Percentiles rank a stretch among this genome's conserved stretches.
Conservation (phyloP, 1,140 invertebrate genomes). For the Cotesia vestalis region DNA sequence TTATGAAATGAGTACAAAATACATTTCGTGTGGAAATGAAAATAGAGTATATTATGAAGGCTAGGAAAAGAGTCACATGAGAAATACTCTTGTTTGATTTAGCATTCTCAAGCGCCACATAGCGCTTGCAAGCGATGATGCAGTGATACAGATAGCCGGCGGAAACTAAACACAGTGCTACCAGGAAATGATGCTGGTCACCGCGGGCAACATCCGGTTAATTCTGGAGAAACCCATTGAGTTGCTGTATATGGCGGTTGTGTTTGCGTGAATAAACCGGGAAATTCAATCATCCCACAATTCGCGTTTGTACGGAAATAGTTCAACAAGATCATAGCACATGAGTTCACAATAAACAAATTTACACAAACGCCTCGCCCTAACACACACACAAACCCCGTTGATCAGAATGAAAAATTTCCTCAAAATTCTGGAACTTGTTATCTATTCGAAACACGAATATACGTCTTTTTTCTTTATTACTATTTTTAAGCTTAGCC, state of each 20-base stretch:
- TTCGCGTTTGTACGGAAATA: constrained; percentile 31
- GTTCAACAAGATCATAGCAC: constrained; percentile 5
- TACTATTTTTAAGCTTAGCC: too few species aligned
- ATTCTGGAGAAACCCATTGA: constrained; percentile 7
- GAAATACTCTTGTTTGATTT: constrained; percentile 38
- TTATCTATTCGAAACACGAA: too few species aligned
- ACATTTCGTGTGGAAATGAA: background rate
- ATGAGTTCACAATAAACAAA: background rate
- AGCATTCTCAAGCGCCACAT: constrained; percentile 7
- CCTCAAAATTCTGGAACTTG: too few species aligned
- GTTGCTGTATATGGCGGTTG: constrained; percentile 13
- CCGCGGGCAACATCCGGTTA: constrained; percentile 47
- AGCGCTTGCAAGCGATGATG: constrained; percentile 38
- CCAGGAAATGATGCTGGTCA: constrained; percentile 57
- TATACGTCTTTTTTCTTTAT: too few species aligned
- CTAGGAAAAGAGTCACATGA: background rate
- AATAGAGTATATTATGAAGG: background rate
- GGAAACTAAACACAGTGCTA: constrained; percentile 58
- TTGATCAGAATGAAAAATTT: too few species aligned
- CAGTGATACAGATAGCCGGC: constrained; percentile 51
- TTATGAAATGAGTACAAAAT: background rate
- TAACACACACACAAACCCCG: background rate
- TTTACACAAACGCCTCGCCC: too few species aligned
- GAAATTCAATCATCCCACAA: constrained; percentile 33
- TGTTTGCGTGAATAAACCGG: constrained; percentile 35